Evolutionary conservation across 2,888 invertebrate genomes (phyloP).

Genomic region (Thera obeliscata): DNA sequence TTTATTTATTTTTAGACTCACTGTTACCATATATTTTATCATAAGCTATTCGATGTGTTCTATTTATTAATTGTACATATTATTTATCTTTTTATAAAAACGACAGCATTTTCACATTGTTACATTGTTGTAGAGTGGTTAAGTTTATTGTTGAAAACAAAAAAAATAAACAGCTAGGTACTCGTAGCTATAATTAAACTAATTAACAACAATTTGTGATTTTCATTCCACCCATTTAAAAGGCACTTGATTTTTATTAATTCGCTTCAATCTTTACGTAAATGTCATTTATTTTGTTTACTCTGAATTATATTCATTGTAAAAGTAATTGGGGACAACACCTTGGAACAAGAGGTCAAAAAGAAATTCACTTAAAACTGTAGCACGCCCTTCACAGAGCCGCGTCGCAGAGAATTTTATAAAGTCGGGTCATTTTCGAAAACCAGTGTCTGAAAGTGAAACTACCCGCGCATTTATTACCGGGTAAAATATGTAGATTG

Average conservation of each 20-base stretch:
- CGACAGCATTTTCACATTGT: neutral
- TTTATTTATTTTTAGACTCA: too few species aligned
- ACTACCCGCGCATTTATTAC: slow-evolving; percentile 83
- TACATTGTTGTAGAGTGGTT: too few species aligned
- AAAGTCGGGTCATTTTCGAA: slow-evolving; percentile 82
- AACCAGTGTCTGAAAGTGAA: slow-evolving; percentile 84
- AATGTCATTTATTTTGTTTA: slow-evolving; percentile 77
- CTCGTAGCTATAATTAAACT: neutral
- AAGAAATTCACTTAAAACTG: slow-evolving; percentile 84
- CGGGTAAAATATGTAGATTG: slow-evolving; percentile 84
- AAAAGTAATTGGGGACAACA: slow-evolving; percentile 73
- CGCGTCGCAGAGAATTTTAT: slow-evolving; percentile 68
- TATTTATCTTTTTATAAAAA: too few species aligned
- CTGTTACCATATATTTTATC: too few species aligned
- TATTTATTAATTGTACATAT: too few species aligned
- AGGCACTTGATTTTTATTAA: slow-evolving; percentile 36
- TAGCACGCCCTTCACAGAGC: slow-evolving; percentile 80
- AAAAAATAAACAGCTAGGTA: neutral
- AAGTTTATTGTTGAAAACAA: too few species aligned
- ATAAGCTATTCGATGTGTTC: too few species aligned
- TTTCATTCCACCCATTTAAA: slow-evolving; percentile 32
- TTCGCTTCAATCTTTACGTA: slow-evolving; percentile 51
- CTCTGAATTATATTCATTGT: slow-evolving; percentile 73
- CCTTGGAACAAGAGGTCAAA: slow-evolving; percentile 83
- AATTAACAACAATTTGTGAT: slow-evolving; percentile 14